Conservation (phyloP, 2,888 invertebrate genomes). For the Synanthedon tipuliformis region DNA sequence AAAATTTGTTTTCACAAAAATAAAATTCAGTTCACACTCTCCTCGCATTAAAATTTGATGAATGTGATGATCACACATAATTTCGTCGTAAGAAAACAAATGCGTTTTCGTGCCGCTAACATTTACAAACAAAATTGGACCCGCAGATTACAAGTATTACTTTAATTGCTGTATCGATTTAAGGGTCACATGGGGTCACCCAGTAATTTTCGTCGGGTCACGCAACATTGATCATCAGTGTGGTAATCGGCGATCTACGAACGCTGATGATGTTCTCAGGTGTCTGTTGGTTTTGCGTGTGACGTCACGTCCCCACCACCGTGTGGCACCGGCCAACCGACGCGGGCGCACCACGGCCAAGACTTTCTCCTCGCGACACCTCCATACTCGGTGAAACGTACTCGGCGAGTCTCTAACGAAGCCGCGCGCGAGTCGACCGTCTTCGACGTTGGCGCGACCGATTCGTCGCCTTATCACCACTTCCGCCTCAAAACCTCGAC, state of each 20-base stretch:
- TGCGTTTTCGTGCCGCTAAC: no score
- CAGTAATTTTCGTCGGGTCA: not conserved
- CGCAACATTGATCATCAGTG: not conserved
- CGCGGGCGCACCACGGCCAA: conserved; percentile 59
- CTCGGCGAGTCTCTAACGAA: conserved; percentile 47
- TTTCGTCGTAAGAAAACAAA: no score
- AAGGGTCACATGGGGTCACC: not conserved
- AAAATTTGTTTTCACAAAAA: no score
- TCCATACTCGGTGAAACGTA: conserved; percentile 47
- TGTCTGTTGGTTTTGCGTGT: conserved; percentile 37
- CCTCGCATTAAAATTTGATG: no score
- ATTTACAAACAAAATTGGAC: no score
- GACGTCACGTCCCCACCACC: conserved; percentile 55
- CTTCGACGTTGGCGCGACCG: conserved; percentile 29
- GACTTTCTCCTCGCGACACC: conserved; percentile 70
- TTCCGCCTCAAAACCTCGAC: conserved; percentile 41
- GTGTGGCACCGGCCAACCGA: conserved; percentile 38
- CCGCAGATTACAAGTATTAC: not conserved
- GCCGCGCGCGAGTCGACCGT: conserved; percentile 55
- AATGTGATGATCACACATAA: no score
- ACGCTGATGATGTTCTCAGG: conserved; percentile 21
- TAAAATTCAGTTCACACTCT: no score
- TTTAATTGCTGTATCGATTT: not conserved
- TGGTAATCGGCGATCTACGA: not conserved
- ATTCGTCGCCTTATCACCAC: conserved; percentile 17